Evolutionary conservation across 1,140 invertebrate species (phyloP).

Genomic region (Bombus terrestris): DNA sequence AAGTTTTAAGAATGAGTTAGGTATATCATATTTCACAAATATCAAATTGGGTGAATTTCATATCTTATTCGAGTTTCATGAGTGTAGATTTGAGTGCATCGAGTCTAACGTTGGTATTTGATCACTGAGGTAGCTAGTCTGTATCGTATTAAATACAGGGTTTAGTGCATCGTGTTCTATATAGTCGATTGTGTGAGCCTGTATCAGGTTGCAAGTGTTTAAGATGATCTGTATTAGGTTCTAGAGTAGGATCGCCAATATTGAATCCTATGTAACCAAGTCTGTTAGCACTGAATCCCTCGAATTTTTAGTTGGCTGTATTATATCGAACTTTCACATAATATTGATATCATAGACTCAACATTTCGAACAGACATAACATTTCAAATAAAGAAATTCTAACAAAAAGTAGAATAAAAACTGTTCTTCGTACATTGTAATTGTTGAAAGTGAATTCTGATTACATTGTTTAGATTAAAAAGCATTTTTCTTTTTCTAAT

Average conservation of each 20-base stretch:
- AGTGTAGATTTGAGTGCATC: too few species aligned
- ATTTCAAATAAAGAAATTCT: neutral
- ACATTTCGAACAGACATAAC: neutral
- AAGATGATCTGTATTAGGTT: neutral
- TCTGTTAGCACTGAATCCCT: neutral
- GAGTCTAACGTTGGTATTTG: neutral
- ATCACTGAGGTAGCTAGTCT: neutral
- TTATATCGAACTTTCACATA: too few species aligned
- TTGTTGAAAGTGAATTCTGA: neutral
- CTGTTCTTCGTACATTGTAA: neutral
- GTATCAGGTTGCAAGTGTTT: slow-evolving; percentile 2
- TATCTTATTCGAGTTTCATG: neutral
- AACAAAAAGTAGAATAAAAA: neutral
- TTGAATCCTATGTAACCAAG: neutral
- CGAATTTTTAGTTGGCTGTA: neutral
- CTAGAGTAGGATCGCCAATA: slow-evolving; percentile 1
- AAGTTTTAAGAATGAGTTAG: too few species aligned
- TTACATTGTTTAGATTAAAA: neutral
- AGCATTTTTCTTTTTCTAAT: neutral
- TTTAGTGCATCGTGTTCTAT: neutral
- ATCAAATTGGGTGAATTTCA: neutral
- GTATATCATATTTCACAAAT: too few species aligned
- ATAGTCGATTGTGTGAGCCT: neutral
- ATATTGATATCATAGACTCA: neutral
- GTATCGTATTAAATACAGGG: slow-evolving; percentile 7